Percentiles rank a stretch among this genome's conserved stretches.
These are phyloP conservation scores for Drosophila meridionalis DNA, from an alignment of 2,888 invertebrate species.

Conservation along the genomic window DNA sequence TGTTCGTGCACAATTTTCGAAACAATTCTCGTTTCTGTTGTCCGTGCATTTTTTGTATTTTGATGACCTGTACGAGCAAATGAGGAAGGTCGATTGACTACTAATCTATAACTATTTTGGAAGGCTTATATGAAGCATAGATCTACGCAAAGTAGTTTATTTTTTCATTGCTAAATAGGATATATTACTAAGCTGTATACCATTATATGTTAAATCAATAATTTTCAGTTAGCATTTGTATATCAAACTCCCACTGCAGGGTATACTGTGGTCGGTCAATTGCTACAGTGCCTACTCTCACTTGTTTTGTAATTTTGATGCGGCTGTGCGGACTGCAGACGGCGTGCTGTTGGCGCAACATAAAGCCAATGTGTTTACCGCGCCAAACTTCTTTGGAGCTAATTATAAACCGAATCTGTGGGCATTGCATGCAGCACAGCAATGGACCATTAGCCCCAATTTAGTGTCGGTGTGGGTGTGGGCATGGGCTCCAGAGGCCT, in stretches of 20 bases:
- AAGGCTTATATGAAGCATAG: neutral
- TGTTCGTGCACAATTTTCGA: conserved; percentile 69
- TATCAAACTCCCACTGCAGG: neutral
- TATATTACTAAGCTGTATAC: too few relatives aligned
- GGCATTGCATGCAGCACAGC: conserved; percentile 56
- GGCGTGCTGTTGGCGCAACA: conserved; percentile 55
- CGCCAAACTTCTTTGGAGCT: conserved; percentile 72
- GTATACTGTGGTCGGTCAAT: conserved; percentile 7
- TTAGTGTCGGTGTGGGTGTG: conserved; percentile 46
- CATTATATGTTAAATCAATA: too few relatives aligned
- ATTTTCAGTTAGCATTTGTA: neutral
- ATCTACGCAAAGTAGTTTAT: neutral
- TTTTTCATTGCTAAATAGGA: neutral
- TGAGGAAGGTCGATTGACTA: neutral
- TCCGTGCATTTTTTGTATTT: conserved; percentile 12
- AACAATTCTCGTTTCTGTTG: conserved; percentile 57
- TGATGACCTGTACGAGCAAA: conserved; percentile 5
- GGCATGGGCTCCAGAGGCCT: conserved; percentile 28
- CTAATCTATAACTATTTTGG: neutral
- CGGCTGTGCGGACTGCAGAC: conserved; percentile 28
- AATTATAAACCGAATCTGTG: conserved; percentile 63
- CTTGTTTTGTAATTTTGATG: conserved; percentile 43
- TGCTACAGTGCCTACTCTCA: neutral
- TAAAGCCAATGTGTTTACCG: conserved; percentile 70
- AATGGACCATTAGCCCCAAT: conserved; percentile 75